A percentile compares a stretch with the other conserved stretches of the same genome.
phyloP scores from a whole-genome alignment of 1,140 invertebrate species.

The Dysdera silvatica region DNA sequence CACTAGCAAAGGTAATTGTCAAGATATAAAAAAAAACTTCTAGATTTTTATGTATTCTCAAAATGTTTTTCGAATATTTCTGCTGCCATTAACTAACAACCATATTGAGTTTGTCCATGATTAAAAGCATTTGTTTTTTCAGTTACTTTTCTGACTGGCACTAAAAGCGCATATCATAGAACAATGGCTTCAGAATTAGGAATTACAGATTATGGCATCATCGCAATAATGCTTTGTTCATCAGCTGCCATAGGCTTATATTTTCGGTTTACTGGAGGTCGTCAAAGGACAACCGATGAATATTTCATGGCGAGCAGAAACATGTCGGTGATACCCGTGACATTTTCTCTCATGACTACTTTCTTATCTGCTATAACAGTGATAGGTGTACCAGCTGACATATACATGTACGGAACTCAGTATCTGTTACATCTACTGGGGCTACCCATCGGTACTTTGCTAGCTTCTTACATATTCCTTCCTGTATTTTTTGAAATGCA shows the following conservation, averaged over 20 bases:
- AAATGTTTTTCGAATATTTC: no score
- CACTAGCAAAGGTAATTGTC: no score
- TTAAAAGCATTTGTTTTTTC: no score
- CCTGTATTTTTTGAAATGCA: slow-evolving; percentile 83
- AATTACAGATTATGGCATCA: neutral
- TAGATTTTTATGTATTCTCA: no score
- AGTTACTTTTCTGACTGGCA: no score
- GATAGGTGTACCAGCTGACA: slow-evolving; percentile 41
- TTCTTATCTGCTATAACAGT: slow-evolving; percentile 48
- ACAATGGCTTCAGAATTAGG: slow-evolving; percentile 3
- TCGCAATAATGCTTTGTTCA: neutral
- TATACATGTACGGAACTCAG: slow-evolving; percentile 37
- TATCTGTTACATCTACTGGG: slow-evolving; percentile 32
- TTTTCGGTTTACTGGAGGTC: neutral
- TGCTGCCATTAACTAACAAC: no score
- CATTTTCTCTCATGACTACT: slow-evolving; percentile 66
- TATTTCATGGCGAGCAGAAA: slow-evolving; percentile 75
- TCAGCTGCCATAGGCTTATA: neutral
- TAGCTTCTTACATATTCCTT: slow-evolving; percentile 72
- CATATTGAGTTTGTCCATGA: no score
- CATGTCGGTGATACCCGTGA: slow-evolving; percentile 69
- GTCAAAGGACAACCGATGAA: slow-evolving; percentile 53
- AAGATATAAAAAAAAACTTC: no score
- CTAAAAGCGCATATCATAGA: no score
- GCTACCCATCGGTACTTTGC: slow-evolving; percentile 58